phyloP scores from a whole-genome alignment of 2,888 invertebrate genomes.

The Lochmaea capreae region DNA sequence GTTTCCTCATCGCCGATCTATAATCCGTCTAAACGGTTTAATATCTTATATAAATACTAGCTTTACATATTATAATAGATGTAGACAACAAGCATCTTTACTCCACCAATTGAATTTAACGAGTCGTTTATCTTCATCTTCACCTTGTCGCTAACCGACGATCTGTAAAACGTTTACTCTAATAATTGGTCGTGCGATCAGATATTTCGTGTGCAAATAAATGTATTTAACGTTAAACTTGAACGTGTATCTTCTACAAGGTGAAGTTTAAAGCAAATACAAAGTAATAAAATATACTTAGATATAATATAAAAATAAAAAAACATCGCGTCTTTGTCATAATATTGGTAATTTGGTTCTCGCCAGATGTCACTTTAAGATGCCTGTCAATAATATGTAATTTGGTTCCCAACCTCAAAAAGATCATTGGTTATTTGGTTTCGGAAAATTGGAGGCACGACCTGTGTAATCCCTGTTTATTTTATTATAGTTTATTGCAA shows the following conservation, averaged over 20 bases:
- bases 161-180: slow-evolving; percentile 34
- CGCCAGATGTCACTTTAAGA: no score
- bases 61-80: slow-evolving; percentile 18
- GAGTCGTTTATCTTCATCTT: slow-evolving; percentile 39
- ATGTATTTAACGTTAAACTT: slow-evolving; percentile 8
- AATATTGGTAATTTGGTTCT: no score
- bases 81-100: slow-evolving; percentile 32
- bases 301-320: no score
- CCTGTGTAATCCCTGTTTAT: no score
- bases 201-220: slow-evolving; percentile 25
- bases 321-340: no score
- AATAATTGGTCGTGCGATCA: slow-evolving; percentile 39
- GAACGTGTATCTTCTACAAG: slow-evolving; percentile 14
- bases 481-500: no score
- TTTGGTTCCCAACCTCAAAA: no score
- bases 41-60: background rate
- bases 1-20: background rate
- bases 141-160: slow-evolving; percentile 32
- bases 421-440: no score
- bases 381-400: no score
- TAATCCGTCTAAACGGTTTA: slow-evolving; percentile 24
- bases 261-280: background rate
- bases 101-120: slow-evolving; percentile 37
- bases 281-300: no score
- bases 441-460: no score